Percentiles rank a stretch among this genome's conserved stretches.
These are phyloP conservation scores for Pycnonotus jocosus DNA, from an alignment of 2,113 vertebrate species.

Conservation along the genomic window DNA sequence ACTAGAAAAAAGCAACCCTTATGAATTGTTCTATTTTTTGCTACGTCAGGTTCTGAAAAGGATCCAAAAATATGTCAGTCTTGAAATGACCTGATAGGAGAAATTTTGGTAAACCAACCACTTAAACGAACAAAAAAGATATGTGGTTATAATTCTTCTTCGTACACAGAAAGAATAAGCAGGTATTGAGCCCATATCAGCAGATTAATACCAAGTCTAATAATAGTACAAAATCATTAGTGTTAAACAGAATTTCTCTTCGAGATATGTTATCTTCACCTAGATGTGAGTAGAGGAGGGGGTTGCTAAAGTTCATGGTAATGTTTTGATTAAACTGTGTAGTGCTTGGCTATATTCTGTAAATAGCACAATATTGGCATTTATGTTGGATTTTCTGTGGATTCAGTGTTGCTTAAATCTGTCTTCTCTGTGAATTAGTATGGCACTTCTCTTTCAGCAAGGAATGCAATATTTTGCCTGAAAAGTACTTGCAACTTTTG, in stretches of 20 bases:
- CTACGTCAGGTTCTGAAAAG: background rate
- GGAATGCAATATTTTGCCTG: background rate
- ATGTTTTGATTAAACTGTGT: background rate
- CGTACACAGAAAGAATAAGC: background rate
- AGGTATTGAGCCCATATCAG: background rate
- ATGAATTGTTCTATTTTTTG: background rate
- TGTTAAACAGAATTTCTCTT: background rate
- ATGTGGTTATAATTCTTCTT: background rate
- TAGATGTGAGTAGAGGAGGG: background rate
- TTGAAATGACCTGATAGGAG: background rate
- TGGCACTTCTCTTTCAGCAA: background rate
- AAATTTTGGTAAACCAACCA: background rate
- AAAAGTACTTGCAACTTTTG: background rate
- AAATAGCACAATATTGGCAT: background rate
- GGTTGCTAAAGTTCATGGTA: background rate
- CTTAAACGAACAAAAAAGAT: background rate
- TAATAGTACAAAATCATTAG: background rate
- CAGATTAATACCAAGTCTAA: background rate
- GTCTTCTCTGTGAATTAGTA: background rate
- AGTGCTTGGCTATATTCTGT: background rate
- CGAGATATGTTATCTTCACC: background rate
- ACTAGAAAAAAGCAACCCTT: background rate
- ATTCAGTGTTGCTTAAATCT: background rate
- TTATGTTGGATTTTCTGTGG: background rate
- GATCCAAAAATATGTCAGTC: background rate